Evolutionary conservation across 1,140 invertebrate genomes (phyloP).

Genomic region (Manduca sexta): DNA sequence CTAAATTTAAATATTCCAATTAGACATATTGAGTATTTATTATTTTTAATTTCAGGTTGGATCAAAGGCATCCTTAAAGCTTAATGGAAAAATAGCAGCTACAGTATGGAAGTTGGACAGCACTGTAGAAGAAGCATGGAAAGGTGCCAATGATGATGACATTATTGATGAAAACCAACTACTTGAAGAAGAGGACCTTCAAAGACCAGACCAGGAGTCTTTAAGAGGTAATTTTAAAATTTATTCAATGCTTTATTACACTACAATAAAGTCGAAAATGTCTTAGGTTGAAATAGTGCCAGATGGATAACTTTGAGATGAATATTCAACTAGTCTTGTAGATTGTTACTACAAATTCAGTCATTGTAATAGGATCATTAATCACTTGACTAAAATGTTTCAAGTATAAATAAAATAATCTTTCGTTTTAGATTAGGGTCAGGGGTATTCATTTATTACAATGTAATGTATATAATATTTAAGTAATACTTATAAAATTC

Average conservation of each 20-base stretch:
- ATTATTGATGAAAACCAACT: constrained; percentile 91
- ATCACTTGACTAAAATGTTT: too few species aligned
- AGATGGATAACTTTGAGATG: too few species aligned
- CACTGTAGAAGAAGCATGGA: constrained; percentile 79
- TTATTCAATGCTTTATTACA: too few species aligned
- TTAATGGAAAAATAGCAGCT: constrained; percentile 56
- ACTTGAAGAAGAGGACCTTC: constrained; percentile 91
- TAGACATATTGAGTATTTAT: too few species aligned
- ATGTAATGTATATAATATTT: too few species aligned
- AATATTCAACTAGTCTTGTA: too few species aligned
- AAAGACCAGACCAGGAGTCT: constrained; percentile 86
- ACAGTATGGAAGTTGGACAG: constrained; percentile 72
- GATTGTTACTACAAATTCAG: too few species aligned
- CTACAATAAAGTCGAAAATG: too few species aligned
- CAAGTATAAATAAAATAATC: neutral
- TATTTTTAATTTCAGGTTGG: constrained; percentile 70
- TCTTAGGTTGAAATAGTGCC: too few species aligned
- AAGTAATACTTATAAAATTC: too few species aligned
- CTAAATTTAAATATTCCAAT: too few species aligned
- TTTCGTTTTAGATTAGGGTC: neutral
- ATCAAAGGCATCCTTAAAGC: constrained; percentile 73
- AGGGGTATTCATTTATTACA: neutral
- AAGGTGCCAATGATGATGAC: constrained; percentile 83
- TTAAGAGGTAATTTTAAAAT: constrained; percentile 84
- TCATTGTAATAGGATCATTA: too few species aligned